Base-by-base conservation (phyloP, 35 echinoderm and acorn worm species). In the Apostichopus californicus region DNA sequence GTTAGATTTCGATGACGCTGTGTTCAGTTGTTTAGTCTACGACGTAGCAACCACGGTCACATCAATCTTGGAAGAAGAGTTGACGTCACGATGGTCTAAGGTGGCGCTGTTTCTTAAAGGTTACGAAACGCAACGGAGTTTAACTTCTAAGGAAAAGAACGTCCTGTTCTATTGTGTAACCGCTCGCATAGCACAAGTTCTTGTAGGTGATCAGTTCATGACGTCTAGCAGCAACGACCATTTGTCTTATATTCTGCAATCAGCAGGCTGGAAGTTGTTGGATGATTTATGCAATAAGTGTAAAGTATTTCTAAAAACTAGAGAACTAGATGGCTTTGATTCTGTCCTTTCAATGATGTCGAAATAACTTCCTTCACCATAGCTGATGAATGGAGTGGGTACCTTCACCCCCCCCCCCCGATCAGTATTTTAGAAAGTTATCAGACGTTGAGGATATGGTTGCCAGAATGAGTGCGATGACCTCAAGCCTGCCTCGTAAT, bases 131-230 rank as follows among this genome's bases (percentile, higher is more conserved):
- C 55, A 85, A 54, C 81, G 81, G 8, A 9, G 55, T 17, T 59
- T 85, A 55, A 58, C 81, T 18, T 59, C 55, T 59, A 59, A 18
- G 22, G 81, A 85, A 24, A 85, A 85, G 10, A 17, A 15, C 81
- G 81, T 59, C 55, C 55, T 85, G 13, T 85, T 24, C 14, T 58
- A 22, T 59, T 85, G 81, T n/a, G 81, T 85, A 8, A 58, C 13
- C 18, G 81, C 81, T 60, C 23, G 17, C 6, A 21, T 58, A 17
- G 81, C 52, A 85, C 81, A 85, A 18, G 55, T 58, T 21, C 54
- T 85, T n/a, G 81, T 85, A n/a, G 81, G 13, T 8, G 81, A 85
- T 85, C 20, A 58, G 54, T 85, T 22, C 12, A 85, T 85, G 54
- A 5, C 81, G 17, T 85, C 81, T 18, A 21, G 17, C 5, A 85